These are phyloP conservation scores for Enteromius afrohamiltoni DNA, from an alignment of 2,797 vertebrate species.

Conservation along the genomic window DNA sequence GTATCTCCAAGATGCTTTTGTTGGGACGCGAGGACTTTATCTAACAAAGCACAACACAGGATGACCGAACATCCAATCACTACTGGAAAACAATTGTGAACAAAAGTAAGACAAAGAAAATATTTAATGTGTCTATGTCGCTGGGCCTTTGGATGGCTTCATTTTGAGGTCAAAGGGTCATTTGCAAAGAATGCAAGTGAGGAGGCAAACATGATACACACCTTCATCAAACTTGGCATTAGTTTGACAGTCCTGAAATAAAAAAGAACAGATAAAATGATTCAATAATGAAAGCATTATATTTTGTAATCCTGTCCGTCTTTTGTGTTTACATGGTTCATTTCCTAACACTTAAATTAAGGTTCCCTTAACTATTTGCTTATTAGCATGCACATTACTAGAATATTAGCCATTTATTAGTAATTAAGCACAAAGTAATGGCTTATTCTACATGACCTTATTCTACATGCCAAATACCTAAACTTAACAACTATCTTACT, in stretches of 20 bases:
- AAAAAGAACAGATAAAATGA: neutral
- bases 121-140: slow-evolving; percentile 43
- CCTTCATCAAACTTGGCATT: slow-evolving; percentile 51
- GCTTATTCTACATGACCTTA: too few species aligned
- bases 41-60: slow-evolving; percentile 49
- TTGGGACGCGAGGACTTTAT: slow-evolving; percentile 37
- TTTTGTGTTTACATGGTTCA: slow-evolving; percentile 1
- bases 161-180: slow-evolving; percentile 43
- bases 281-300: slow-evolving; percentile 17
- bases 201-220: slow-evolving; percentile 48
- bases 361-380: too few species aligned
- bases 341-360: too few species aligned
- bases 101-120: slow-evolving; percentile 49
- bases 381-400: too few species aligned
- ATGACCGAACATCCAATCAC: slow-evolving; percentile 39
- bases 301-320: neutral
- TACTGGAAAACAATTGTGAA: slow-evolving; percentile 40
- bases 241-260: slow-evolving; percentile 54
- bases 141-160: slow-evolving; percentile 15
- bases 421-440: too few species aligned
- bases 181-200: slow-evolving; percentile 54
- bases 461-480: too few species aligned
- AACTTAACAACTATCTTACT: too few species aligned
- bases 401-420: too few species aligned
- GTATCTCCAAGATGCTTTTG: slow-evolving; percentile 45